Evolutionary conservation across 1,140 invertebrate species (phyloP).

Genomic region (Thaumatotibia leucotreta): DNA sequence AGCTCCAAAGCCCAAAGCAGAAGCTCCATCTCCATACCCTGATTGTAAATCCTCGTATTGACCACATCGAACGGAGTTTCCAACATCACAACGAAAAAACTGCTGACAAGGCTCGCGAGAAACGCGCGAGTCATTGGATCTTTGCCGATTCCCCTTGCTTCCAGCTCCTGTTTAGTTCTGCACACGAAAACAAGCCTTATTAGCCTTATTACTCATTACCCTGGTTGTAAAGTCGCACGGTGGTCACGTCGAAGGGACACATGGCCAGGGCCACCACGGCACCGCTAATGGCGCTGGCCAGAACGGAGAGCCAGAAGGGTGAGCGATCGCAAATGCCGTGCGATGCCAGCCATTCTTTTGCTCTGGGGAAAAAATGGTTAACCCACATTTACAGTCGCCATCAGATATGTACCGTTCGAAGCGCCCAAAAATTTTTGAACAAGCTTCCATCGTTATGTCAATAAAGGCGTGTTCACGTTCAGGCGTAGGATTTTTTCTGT

Average conservation of each 20-base stretch:
- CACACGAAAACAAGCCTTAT: slow-evolving; percentile 23
- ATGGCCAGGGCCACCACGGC: slow-evolving; percentile 83
- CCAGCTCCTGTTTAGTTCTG: slow-evolving; percentile 77
- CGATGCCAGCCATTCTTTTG: slow-evolving; percentile 78
- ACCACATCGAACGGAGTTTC: slow-evolving; percentile 89
- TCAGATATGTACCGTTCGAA: too few relatives aligned
- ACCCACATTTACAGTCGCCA: background rate
- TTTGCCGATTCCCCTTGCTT: slow-evolving; percentile 66
- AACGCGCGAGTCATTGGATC: slow-evolving; percentile 79
- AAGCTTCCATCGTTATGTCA: too few relatives aligned
- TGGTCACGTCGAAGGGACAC: slow-evolving; percentile 91
- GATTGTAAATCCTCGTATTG: slow-evolving; percentile 61
- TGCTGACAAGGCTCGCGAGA: slow-evolving; percentile 83
- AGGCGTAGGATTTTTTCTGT: too few relatives aligned
- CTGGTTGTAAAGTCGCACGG: slow-evolving; percentile 92
- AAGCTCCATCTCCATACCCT: slow-evolving; percentile 43
- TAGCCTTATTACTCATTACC: slow-evolving; percentile 69
- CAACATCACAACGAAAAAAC: slow-evolving; percentile 82
- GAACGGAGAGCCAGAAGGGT: slow-evolving; percentile 80
- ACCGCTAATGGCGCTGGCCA: slow-evolving; percentile 86
- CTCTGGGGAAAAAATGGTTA: slow-evolving; percentile 38
- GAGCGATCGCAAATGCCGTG: slow-evolving; percentile 76
- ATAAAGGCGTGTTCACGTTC: too few relatives aligned
- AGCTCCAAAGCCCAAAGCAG: background rate
- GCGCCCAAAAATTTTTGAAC: too few relatives aligned